These are phyloP conservation scores for Mamestra configurata DNA, from an alignment of 1,140 invertebrate genomes.

Conservation along the genomic window DNA sequence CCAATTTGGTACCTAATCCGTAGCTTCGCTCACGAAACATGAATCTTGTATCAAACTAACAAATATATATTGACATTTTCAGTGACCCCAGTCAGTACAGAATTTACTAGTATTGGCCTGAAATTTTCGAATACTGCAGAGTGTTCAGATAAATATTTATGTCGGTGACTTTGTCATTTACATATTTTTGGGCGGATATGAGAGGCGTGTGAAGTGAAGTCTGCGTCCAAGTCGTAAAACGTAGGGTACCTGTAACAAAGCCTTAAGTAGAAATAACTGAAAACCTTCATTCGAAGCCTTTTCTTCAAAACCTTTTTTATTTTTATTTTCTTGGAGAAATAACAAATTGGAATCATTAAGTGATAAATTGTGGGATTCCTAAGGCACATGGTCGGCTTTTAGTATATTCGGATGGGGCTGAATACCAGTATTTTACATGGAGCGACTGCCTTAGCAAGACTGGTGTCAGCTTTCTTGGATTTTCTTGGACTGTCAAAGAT, in stretches of 20 bases:
- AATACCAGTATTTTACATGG: no score
- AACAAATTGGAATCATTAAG: neutral
- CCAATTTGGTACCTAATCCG: slow-evolving; percentile 6
- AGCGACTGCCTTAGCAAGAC: no score
- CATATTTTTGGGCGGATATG: slow-evolving; percentile 39
- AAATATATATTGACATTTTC: slow-evolving; percentile 35
- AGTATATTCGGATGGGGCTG: no score
- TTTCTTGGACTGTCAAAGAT: no score
- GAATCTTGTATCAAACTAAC: slow-evolving; percentile 37
- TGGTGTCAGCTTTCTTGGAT: no score
- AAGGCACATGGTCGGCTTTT: no score
- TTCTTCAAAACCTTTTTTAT: neutral
- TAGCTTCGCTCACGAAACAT: slow-evolving; percentile 7
- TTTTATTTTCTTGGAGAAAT: neutral
- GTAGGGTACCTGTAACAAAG: slow-evolving; percentile 30
- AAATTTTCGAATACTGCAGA: slow-evolving; percentile 43
- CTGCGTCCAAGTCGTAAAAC: neutral
- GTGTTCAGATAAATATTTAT: slow-evolving; percentile 62
- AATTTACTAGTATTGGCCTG: slow-evolving; percentile 19
- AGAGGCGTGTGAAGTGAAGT: slow-evolving; percentile 15
- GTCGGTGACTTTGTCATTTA: slow-evolving; percentile 37
- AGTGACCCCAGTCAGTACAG: neutral
- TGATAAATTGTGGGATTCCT: neutral
- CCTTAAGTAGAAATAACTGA: neutral
- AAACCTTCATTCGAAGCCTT: neutral